Conservation (phyloP, 2,113 vertebrate genomes). For the Columbina picui region DNA sequence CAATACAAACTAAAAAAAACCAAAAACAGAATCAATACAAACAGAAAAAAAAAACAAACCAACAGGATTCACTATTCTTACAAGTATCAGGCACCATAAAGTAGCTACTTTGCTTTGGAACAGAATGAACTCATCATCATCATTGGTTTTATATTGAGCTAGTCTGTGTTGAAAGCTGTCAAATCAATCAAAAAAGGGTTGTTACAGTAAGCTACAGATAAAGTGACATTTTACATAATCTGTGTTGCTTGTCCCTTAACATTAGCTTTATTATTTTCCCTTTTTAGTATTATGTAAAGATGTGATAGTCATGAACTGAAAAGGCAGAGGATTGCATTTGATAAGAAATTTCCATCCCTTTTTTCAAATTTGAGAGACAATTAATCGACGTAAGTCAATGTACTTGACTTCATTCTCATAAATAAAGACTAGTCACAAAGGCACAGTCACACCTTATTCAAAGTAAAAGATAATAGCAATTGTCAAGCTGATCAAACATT, state of each 20-base stretch:
- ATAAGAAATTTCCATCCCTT: not conserved
- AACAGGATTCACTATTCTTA: not conserved
- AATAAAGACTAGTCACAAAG: not conserved
- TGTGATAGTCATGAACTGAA: slow-evolving; percentile 6
- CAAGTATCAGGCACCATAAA: not conserved
- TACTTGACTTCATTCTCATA: not conserved
- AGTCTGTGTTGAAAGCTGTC: slow-evolving; percentile 14
- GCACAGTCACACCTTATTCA: not conserved
- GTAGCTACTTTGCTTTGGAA: not conserved
- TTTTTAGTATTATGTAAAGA: slow-evolving; percentile 24
- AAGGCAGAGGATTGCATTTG: not conserved
- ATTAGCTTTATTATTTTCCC: slow-evolving; percentile 41
- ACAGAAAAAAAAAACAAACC: not conserved
- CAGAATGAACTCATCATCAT: not conserved
- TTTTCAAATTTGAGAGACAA: slow-evolving; percentile 13
- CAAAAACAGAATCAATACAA: not conserved
- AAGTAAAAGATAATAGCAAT: not conserved
- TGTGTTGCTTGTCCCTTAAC: slow-evolving; percentile 38
- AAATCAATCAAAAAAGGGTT: slow-evolving; percentile 9
- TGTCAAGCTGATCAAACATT: slow-evolving; percentile 1
- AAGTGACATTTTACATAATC: slow-evolving; percentile 62
- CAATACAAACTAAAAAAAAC: not conserved
- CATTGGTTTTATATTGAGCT: not conserved
- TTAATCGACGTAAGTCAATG: not conserved
- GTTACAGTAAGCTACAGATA: slow-evolving; percentile 8